These are phyloP conservation scores for Crocodylus rhombifer DNA, from an alignment of 2,797 vertebrate genomes.

Conservation along the genomic window DNA sequence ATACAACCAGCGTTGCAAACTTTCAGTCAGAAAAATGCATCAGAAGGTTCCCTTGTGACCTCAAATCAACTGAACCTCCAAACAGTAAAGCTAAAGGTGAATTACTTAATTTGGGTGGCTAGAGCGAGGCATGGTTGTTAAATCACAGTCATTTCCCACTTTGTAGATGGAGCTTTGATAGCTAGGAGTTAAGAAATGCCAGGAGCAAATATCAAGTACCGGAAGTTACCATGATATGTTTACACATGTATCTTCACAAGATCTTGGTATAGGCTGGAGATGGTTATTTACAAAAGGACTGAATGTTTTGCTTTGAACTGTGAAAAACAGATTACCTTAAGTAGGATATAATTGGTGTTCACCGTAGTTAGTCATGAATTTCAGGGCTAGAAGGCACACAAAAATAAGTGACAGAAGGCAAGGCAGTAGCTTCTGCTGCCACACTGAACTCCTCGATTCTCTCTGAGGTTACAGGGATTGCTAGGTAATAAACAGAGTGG, in stretches of 20 bases:
- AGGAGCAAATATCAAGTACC: neutral
- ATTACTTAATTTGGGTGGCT: neutral
- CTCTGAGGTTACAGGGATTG: neutral
- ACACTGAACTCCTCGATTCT: neutral
- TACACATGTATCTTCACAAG: too few species aligned
- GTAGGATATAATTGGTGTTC: neutral
- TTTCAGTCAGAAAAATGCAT: neutral
- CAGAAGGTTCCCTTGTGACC: neutral
- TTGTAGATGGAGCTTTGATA: neutral
- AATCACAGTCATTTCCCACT: neutral
- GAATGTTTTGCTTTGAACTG: neutral
- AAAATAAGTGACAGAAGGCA: neutral
- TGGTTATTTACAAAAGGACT: neutral
- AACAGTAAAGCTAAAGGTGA: neutral
- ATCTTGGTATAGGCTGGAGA: neutral
- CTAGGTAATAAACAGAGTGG: neutral
- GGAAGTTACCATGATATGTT: neutral
- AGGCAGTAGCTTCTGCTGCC: neutral
- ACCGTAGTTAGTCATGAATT: neutral
- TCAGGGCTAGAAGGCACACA: neutral
- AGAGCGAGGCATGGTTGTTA: neutral
- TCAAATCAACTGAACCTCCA: neutral
- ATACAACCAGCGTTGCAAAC: neutral
- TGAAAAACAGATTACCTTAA: neutral
- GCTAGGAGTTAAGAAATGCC: neutral